phyloP scores from a whole-genome alignment of 37 sponge, comb jelly and placozoan species.

The Eunapius fragilis region DNA sequence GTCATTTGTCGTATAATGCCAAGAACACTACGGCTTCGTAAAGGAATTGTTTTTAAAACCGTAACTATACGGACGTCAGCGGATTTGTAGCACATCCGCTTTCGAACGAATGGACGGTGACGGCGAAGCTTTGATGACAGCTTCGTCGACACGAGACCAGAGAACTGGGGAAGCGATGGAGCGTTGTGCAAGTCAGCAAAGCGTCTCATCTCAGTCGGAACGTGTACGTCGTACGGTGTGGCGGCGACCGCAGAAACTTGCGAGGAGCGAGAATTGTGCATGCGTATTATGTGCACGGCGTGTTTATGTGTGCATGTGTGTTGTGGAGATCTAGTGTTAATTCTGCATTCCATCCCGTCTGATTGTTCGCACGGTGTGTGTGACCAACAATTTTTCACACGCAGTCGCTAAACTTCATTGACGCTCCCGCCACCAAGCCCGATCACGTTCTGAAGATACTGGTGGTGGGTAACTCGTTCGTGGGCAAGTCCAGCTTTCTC shows the following conservation, averaged over 20 bases:
- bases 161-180: conserved; percentile 21
- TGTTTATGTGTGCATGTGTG: too few species aligned
- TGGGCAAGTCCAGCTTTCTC: conserved; percentile 84
- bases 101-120: background rate
- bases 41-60: too few species aligned
- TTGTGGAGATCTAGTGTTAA: background rate
- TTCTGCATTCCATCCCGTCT: background rate
- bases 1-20: too few species aligned
- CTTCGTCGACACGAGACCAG: conserved; percentile 17
- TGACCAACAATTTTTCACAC: background rate
- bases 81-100: too few species aligned
- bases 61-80: too few species aligned
- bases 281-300: too few species aligned
- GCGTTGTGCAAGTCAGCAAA: background rate
- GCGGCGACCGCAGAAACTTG: too few species aligned
- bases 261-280: too few species aligned
- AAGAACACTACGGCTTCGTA: too few species aligned
- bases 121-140: background rate
- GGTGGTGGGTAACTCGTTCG: conserved; percentile 76
- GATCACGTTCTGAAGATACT: conserved; percentile 74
- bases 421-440: conserved; percentile 42
- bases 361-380: background rate
- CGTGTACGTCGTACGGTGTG: too few species aligned
- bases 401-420: conserved; percentile 51
- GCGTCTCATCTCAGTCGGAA: too few species aligned